Base-by-base conservation (phyloP, 2,888 invertebrate species). In the Orthosia gracilis region DNA sequence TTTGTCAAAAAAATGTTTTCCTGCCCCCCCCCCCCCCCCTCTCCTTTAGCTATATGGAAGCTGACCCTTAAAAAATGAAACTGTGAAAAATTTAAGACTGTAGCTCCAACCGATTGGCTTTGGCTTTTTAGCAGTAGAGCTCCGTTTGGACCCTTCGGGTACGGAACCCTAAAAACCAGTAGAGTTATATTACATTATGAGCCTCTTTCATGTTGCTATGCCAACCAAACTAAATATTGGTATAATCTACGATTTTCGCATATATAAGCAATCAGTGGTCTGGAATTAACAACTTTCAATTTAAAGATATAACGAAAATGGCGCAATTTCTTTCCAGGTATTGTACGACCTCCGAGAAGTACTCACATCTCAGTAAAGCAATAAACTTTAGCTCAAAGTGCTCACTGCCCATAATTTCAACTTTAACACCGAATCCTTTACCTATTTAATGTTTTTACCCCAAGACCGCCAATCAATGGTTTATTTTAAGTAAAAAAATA, bases 331-430 rank as follows among this genome's bases (percentile, higher is more conserved):
- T 78, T 84, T 87, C 81, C 78, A 84, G 85, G 83, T 87, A 78
- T 82, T 89, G 89, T 90, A 87, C 18, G 15, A 47, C 13, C 17
- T 40, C 83, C 79, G 66, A 26, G 64, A 74, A 73, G 62, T 81
- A 75, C 84, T 89, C 85, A 88, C 86, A 85, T 89, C 87, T 86
- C 86, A 85, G 79, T 54, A 85, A 75, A 80, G 85, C 85, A 90
- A 89, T 92, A 91, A 91, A 89, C 80, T 80, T 78, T 87, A 82
- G 83, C 80, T 88, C 88, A 87, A 83, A 82, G 82, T 85, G 54
- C n/a, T 67, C 13, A 50, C 45, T 45, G 31, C 82, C 77, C 83
- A 86, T 88, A 88, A 87, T 86, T 80, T 82, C 81, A 87, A 84
- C 82, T 87, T 89, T 89, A 86, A 87, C 83, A 84, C 73, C 66